Conservation (phyloP, 2,113 vertebrate species). For the Myanophis thanlyinensis region DNA sequence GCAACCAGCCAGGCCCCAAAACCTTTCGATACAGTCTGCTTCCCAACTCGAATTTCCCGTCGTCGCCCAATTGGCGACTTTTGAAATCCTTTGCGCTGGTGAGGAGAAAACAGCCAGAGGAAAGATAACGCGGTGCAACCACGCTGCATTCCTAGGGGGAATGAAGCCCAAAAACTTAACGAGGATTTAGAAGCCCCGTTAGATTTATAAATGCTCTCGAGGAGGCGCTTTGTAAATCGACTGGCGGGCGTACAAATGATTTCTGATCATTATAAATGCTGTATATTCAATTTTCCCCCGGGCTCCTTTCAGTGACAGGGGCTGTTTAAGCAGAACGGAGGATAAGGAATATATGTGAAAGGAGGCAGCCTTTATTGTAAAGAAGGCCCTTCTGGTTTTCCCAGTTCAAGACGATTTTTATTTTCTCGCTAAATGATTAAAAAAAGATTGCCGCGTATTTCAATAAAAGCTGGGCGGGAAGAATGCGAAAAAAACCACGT, state of each 20-base stretch:
- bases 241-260: constrained; percentile 65
- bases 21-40: accelerated
- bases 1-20: not conserved
- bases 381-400: constrained; percentile 51
- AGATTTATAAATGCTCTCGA: constrained; percentile 63
- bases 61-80: not conserved
- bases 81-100: not conserved
- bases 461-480: constrained; percentile 33
- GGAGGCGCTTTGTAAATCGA: constrained; percentile 68
- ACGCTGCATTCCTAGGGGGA: constrained; percentile 39
- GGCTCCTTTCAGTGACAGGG: constrained; percentile 52
- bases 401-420: constrained; percentile 52
- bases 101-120: constrained; percentile 15
- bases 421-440: constrained; percentile 45
- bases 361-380: constrained; percentile 64
- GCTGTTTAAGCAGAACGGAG: constrained; percentile 65
- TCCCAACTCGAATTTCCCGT: constrained; percentile 1
- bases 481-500: not conserved
- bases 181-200: constrained; percentile 66
- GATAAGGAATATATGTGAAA: constrained; percentile 50
- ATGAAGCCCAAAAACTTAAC: constrained; percentile 60
- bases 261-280: constrained; percentile 68
- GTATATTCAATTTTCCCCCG: constrained; percentile 64
- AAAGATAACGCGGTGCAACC: constrained; percentile 3
- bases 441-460: constrained; percentile 3